A percentile compares a stretch with the other conserved stretches of the same genome.
These are phyloP conservation scores for Notodonta ziczac DNA, from an alignment of 2,888 invertebrate genomes.

Conservation along the genomic window DNA sequence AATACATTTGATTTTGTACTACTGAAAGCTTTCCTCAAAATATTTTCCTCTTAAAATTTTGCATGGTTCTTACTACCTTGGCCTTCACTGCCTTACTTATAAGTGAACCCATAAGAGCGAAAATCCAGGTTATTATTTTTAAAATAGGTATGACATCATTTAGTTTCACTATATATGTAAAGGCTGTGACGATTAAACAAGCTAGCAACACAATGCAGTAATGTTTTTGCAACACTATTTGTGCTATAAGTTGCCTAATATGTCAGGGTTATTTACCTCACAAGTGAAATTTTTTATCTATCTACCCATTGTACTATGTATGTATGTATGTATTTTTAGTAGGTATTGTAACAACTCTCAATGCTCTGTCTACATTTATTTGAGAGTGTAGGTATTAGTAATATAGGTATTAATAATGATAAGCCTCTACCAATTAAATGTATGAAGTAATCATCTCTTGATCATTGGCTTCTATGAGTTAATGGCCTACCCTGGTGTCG, in stretches of 20 bases:
- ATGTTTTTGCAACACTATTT: constrained; percentile 10
- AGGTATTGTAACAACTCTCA: neutral
- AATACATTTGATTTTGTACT: too few species aligned
- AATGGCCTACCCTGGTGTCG: too few species aligned
- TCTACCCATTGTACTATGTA: too few species aligned
- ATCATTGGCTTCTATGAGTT: too few species aligned
- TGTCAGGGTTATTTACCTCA: neutral
- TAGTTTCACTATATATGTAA: neutral
- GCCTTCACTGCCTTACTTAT: neutral
- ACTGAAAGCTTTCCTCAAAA: too few species aligned
- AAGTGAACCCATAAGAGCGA: neutral
- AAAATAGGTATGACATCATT: neutral
- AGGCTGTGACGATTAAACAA: neutral
- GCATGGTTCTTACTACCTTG: too few species aligned
- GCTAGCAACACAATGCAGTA: constrained; percentile 12
- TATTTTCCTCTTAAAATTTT: too few species aligned
- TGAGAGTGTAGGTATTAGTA: too few species aligned
- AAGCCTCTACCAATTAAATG: too few species aligned
- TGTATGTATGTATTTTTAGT: neutral
- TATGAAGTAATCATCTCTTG: too few species aligned
- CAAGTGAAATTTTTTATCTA: neutral
- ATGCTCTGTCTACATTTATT: too few species aligned
- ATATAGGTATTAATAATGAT: too few species aligned
- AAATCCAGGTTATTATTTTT: neutral
- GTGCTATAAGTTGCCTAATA: neutral